These are phyloP conservation scores for Carcinoscorpius rotundicauda DNA, from an alignment of 1,140 invertebrate genomes.

Conservation along the genomic window DNA sequence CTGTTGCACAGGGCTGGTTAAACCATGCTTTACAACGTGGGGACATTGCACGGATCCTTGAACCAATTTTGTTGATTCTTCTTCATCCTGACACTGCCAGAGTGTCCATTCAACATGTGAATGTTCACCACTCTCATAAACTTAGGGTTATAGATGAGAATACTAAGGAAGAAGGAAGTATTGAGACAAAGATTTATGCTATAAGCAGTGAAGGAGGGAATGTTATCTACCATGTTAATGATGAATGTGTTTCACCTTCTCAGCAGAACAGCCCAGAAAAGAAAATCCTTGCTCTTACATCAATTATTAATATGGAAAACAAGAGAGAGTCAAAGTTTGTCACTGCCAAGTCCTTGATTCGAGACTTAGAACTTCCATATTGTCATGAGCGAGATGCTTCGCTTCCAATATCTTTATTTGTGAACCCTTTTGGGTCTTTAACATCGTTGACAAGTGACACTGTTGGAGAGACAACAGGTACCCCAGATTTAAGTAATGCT, in stretches of 20 bases:
- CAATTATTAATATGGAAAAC: slow-evolving; percentile 13
- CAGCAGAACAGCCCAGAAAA: slow-evolving; percentile 19
- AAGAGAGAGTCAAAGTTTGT: slow-evolving; percentile 26
- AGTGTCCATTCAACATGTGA: slow-evolving; percentile 71
- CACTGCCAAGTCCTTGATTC: slow-evolving; percentile 39
- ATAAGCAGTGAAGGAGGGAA: slow-evolving; percentile 76
- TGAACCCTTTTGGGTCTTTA: slow-evolving; percentile 39
- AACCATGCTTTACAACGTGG: slow-evolving; percentile 57
- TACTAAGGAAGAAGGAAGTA: slow-evolving; percentile 17
- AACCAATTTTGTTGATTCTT: slow-evolving; percentile 62
- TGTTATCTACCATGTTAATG: slow-evolving; percentile 63
- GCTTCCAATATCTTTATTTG: slow-evolving; percentile 41
- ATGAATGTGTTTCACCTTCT: slow-evolving; percentile 21
- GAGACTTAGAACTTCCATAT: slow-evolving; percentile 42
- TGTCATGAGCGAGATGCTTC: slow-evolving; percentile 23
- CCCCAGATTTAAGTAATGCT: slow-evolving; percentile 17
- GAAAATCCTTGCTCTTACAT: slow-evolving; percentile 22
- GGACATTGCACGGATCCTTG: slow-evolving; percentile 62
- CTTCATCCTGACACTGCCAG: slow-evolving; percentile 68
- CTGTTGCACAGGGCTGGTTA: slow-evolving; percentile 57
- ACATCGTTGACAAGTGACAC: slow-evolving; percentile 22
- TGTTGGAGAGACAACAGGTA: slow-evolving; percentile 8
- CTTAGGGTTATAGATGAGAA: slow-evolving; percentile 23
- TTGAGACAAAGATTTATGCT: slow-evolving; percentile 59
- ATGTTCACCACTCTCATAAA: slow-evolving; percentile 40